Percentiles rank a stretch among this genome's conserved stretches.
phyloP scores from a whole-genome alignment of 2,888 invertebrate genomes.

The Macaria notata region DNA sequence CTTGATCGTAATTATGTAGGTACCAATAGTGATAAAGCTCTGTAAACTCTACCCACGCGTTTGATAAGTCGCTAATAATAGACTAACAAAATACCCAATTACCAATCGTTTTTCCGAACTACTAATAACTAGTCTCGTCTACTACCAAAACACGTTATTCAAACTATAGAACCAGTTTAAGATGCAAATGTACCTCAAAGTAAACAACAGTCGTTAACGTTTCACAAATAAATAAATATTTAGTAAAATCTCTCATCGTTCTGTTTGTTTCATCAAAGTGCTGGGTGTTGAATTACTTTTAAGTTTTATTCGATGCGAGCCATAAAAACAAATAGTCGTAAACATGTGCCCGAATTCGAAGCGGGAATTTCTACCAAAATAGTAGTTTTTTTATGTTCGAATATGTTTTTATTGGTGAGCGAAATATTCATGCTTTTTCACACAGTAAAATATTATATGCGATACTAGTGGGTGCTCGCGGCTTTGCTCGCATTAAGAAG shows the following conservation, averaged over 20 bases:
- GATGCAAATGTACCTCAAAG: constrained; percentile 18
- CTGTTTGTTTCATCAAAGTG: constrained; percentile 12
- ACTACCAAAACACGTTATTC: constrained; percentile 7
- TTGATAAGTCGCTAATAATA: too few species aligned
- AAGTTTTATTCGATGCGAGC: constrained; percentile 10
- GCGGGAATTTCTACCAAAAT: constrained; percentile 8
- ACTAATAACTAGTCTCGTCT: too few species aligned
- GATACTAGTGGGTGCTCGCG: too few species aligned
- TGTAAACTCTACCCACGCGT: too few species aligned
- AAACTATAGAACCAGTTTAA: constrained; percentile 16
- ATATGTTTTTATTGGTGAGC: too few species aligned
- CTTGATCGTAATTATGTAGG: too few species aligned
- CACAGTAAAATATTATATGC: too few species aligned
- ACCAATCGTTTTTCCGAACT: too few species aligned
- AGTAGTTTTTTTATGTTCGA: background rate
- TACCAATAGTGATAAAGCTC: too few species aligned
- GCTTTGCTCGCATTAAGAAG: too few species aligned
- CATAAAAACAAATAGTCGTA: constrained; percentile 9
- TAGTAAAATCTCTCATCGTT: constrained; percentile 16
- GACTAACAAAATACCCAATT: too few species aligned
- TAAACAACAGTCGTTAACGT: constrained; percentile 17
- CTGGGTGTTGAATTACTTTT: constrained; percentile 15
- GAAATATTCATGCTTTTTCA: too few species aligned
- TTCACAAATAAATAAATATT: constrained; percentile 8
- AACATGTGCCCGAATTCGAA: constrained; percentile 12